Percentiles rank a stretch among this genome's conserved stretches.
phyloP scores from a whole-genome alignment of 2,797 vertebrate genomes.

The Oreonectes daqikongensis region DNA sequence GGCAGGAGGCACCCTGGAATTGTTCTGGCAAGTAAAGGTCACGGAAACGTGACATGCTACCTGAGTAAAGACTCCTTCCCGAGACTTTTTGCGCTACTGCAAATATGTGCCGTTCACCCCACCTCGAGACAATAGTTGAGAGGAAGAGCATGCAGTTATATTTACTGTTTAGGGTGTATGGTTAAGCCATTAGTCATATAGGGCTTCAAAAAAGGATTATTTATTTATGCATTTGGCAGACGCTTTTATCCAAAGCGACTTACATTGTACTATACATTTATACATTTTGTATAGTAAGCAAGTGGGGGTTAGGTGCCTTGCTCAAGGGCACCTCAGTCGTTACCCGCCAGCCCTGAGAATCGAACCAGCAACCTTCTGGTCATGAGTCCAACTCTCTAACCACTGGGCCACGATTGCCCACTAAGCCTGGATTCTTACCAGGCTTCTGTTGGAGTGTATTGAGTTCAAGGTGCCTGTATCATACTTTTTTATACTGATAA shows the following conservation, averaged over 20 bases:
- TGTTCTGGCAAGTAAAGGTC: conserved; percentile 81
- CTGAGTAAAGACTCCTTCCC: conserved; percentile 76
- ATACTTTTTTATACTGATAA: neutral
- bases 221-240: no score
- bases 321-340: no score
- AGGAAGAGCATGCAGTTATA: conserved; percentile 64
- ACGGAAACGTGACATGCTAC: conserved; percentile 79
- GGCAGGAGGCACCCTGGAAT: conserved; percentile 80
- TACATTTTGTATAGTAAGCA: no score
- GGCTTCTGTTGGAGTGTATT: neutral
- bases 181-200: conserved; percentile 55
- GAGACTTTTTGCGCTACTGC: conserved; percentile 63
- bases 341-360: no score
- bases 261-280: no score
- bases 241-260: no score
- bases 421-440: no score
- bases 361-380: no score
- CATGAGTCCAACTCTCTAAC: no score
- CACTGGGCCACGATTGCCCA: no score
- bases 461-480: neutral
- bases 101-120: conserved; percentile 56
- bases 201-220: no score
- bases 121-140: conserved; percentile 66
- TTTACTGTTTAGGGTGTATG: conserved; percentile 59
- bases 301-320: no score